phyloP scores from a whole-genome alignment of 2,888 invertebrate genomes.

The Caenorhabditis virilis region DNA sequence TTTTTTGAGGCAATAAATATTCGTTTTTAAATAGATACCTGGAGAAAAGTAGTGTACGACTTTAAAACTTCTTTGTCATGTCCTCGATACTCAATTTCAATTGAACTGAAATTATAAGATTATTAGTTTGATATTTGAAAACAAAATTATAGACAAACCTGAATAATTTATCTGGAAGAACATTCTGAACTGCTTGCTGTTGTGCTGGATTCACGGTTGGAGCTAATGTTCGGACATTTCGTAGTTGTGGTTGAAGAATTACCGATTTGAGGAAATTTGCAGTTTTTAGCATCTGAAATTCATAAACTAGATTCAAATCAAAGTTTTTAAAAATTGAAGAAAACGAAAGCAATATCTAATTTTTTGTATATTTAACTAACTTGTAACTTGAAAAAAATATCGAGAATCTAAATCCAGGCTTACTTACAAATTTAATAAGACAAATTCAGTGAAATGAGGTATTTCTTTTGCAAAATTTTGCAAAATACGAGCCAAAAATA shows the following conservation, averaged over 20 bases:
- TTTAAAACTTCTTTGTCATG: conserved; percentile 64
- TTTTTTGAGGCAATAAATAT: background rate
- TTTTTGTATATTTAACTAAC: background rate
- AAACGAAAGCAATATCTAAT: background rate
- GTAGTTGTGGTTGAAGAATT: background rate
- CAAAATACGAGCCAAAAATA: conserved; percentile 1
- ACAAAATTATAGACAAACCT: conserved; percentile 3
- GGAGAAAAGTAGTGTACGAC: conserved; percentile 63
- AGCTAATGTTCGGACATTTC: conserved; percentile 25
- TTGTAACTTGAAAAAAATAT: background rate
- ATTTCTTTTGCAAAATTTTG: background rate
- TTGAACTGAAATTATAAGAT: conserved; percentile 28
- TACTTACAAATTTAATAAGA: too few species aligned
- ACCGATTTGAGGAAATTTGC: conserved; percentile 8
- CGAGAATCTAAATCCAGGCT: too few species aligned
- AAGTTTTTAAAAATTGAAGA: background rate
- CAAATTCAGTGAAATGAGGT: too few species aligned
- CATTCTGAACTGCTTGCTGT: conserved; percentile 30
- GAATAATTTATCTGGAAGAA: conserved; percentile 32
- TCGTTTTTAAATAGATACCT: conserved; percentile 45
- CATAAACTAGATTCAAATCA: background rate
- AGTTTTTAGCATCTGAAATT: conserved; percentile 22
- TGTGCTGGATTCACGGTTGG: conserved; percentile 33
- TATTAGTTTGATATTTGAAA: background rate
- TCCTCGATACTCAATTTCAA: conserved; percentile 63